These are phyloP conservation scores for Ennomos quercinarius DNA, from an alignment of 2,888 invertebrate genomes.

Conservation along the genomic window DNA sequence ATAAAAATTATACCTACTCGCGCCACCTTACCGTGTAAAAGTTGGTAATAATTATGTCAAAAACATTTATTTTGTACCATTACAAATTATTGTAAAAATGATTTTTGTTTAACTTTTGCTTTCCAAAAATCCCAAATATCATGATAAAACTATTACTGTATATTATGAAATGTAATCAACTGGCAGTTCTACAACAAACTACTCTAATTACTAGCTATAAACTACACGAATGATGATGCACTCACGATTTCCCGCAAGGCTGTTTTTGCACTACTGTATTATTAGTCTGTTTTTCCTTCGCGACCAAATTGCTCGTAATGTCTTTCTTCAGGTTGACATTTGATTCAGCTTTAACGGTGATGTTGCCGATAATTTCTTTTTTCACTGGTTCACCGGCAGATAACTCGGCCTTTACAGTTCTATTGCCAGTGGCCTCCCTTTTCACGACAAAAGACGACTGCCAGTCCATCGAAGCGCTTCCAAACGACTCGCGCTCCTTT, in stretches of 20 bases:
- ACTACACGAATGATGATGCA: slow-evolving; percentile 23
- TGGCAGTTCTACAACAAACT: neutral
- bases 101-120: no score
- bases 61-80: no score
- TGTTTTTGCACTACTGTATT: slow-evolving; percentile 3
- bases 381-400: neutral
- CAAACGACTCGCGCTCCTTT: slow-evolving; percentile 14
- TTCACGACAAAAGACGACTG: slow-evolving; percentile 7
- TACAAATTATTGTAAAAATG: no score
- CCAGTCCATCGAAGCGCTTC: slow-evolving; percentile 8
- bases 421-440: neutral
- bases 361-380: neutral
- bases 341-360: neutral
- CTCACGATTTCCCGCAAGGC: slow-evolving; percentile 33
- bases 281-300: neutral
- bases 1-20: no score
- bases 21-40: no score
- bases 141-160: no score
- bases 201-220: slow-evolving; percentile 10
- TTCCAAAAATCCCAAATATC: no score
- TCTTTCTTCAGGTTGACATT: neutral
- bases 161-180: no score
- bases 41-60: no score
- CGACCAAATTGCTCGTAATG: neutral
- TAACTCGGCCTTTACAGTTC: neutral